Evolutionary conservation across 2,113 vertebrate genomes (phyloP), one percentile per base, ranked within the genome.

Genomic region (Malurus alboscapulatus): DNA sequence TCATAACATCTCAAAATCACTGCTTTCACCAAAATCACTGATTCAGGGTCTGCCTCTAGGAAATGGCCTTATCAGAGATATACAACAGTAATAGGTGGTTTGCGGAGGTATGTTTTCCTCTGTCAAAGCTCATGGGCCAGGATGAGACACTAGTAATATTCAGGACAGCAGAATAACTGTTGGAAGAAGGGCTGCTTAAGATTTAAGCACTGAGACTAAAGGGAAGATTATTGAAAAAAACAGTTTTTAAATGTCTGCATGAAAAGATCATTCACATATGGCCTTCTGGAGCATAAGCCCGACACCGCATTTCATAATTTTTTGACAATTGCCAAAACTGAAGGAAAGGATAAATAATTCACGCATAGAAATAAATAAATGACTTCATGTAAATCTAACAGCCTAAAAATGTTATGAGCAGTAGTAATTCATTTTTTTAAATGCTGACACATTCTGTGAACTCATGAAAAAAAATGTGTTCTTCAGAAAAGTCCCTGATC

Each of bases 401-500:
- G 80, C 55, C 67, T 77, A 62, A 93, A 95, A 95, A 93, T 68
- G 67, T 95, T 91, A 94, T 66, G 32, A 96, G 95, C 81, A 95
- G 92, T 97, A 97, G 93, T 92, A 93, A 94, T 32, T 95, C 24
- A 68, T 81, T 95, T 95, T 97, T 97, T 68, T 36, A 94, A 94
- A 94, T 90, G 96, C 95, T 97, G 97, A 97, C 96, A 96, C 96
- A 97, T 94, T 95, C 88, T 93, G 93, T 93, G 96, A 97, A 96
- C 96, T 97, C 95, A 96, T 91, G 97, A 92, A 82, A 95, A 98
- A 97, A 97, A 93, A 94, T 87, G 92, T 25, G 86, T 95, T 96
- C 94, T 93, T 97, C 90, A 88, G 85, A 94, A 98, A 98, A 97
- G 93, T 96, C 95, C 97, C 97, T 86, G 9, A 85, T 93, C 62